Evolutionary conservation across 2,888 invertebrate genomes (phyloP), one percentile per base, ranked within the genome.

Genomic region (Cinara cedri): DNA sequence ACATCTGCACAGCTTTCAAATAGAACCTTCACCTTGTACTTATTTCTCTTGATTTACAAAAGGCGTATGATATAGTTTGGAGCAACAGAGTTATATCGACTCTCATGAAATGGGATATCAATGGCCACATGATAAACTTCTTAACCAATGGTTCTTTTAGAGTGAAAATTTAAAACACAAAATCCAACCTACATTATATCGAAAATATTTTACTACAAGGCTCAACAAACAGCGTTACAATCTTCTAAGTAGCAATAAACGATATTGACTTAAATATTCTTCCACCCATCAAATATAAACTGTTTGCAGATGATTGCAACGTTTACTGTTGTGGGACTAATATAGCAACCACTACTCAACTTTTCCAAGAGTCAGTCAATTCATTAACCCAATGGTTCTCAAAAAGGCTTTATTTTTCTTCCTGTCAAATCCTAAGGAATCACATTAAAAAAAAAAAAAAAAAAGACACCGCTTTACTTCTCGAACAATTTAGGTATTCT

Each of bases 61-160:
- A 68, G 19, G 68, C 78, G 2, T 78, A 55, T 6, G 60, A 57
- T 14, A 78, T 65, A n/a, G 44, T 60, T 11, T 78, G 78, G 78
- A 78, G 55, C 42, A 14, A 78, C 49, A 14, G 42, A 46, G 42
- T 78, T 14, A 6, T 76, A 54, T 26, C 34, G 8, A 78, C 4
- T 6, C 54, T 65, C 14, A 8, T 42, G 0, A 63, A 62, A 51
- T 75, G 65, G 65, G 54, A 42, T 3, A 75, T 65, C 3, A 75
- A 16, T 19, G 54, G 65, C 6, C 34, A 21, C 14, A 42, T 65
- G 19, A 8, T 75, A 14, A 65, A 65, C 10, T 63, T 55, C 21
- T 70, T 70, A 42, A 21, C 42, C 8, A 54, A 70, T 54, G 34
- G 42, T 10, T 70, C 55, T 1, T 19, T 70, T 6, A 70, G 54